Evolutionary conservation across 2,797 vertebrate species (phyloP), one percentile per base, ranked within the genome.

Genomic region (Pagetopsis macropterus): DNA sequence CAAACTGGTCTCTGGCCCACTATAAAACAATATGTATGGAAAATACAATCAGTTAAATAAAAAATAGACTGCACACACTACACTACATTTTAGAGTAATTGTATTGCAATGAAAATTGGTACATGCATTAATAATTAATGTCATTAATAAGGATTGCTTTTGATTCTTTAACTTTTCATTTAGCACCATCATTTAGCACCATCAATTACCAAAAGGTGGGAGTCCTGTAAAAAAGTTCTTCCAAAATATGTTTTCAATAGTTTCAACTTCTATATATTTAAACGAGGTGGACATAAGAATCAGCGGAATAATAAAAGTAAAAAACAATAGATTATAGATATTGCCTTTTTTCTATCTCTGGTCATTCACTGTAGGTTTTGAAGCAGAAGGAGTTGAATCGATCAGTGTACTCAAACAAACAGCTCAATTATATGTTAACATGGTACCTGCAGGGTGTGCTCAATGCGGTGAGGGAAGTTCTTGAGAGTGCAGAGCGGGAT

Each of bases 1-100:
- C 96, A 86, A 99, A 98, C 83, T 96, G 94, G 84, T 96, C 91
- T 74, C 92, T 92, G 81, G 96, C 96, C 97, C 97, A 98, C 97
- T 99, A 87, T 9, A 69, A 37, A 37, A 37, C 33, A 37, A 37
- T 41, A 11, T 49, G 21, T 8, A 41, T 2, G 21, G 0, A 71
- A 5, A 48, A 60, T 9, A 21, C 12, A 31, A 46, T 50, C 11
- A 21, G 17, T 44, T 21, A 27, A 58, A 33, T 9, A 19, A 10
- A 37, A 27, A 37, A 37, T 37, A 37, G 8, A 37, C 33, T 37
- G 33, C 55, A 65, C 9, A 40, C 48, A 75, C 51, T 19, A 2
- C 4, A 17, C 41, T 31, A 55, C 41, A 27, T 27, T 37, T 37
- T 37, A 37, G 45, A 21, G 65, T 19, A 12, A 23, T 45, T 52